Conservation (phyloP, 2,888 invertebrate species). For the Athetis lepigone region DNA sequence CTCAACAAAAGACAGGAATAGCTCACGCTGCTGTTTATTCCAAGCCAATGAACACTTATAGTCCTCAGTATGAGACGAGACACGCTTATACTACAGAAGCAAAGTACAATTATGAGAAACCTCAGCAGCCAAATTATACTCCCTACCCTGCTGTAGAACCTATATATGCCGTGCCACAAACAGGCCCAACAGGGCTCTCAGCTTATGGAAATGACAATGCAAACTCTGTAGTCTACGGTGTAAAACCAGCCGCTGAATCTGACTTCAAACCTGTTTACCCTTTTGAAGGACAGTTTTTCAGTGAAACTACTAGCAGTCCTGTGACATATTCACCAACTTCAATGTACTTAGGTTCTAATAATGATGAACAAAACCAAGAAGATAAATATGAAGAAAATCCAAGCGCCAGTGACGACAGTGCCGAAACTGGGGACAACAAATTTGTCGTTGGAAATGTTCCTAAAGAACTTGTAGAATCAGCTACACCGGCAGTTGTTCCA, state of each 20-base stretch:
- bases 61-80: constrained; percentile 83
- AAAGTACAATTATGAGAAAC: constrained; percentile 80
- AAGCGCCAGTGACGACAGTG: constrained; percentile 66
- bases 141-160: constrained; percentile 84
- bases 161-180: constrained; percentile 85
- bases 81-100: constrained; percentile 84
- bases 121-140: constrained; percentile 76
- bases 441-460: constrained; percentile 93
- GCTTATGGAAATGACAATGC: constrained; percentile 81
- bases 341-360: constrained; percentile 86
- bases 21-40: constrained; percentile 87
- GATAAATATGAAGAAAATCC: constrained; percentile 78
- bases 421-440: constrained; percentile 82
- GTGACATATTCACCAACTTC: constrained; percentile 85
- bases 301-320: constrained; percentile 83
- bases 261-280: constrained; percentile 88
- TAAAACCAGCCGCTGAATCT: constrained; percentile 83
- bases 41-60: constrained; percentile 79
- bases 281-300: constrained; percentile 83
- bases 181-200: constrained; percentile 78
- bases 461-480: constrained; percentile 89
- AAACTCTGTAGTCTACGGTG: constrained; percentile 85
- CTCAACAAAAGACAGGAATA: constrained; percentile 87
- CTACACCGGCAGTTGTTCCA: constrained; percentile 91
- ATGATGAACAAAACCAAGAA: constrained; percentile 75